Conservation (phyloP, 2,113 vertebrate species). For the Myrmecophaga tridactyla region DNA sequence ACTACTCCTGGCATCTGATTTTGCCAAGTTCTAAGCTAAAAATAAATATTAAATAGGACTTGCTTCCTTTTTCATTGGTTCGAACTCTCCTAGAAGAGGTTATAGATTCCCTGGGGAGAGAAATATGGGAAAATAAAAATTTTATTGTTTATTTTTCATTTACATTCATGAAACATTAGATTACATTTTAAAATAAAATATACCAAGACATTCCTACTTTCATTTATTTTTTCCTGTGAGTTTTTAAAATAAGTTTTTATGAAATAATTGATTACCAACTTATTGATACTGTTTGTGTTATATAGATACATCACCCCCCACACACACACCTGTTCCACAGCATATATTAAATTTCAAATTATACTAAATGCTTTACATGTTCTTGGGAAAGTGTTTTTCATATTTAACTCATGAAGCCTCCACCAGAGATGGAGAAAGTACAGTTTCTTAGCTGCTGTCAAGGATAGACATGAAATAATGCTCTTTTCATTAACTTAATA, state of each 20-base stretch:
- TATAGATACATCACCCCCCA: not conserved
- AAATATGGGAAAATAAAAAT: not conserved
- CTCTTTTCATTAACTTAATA: not conserved
- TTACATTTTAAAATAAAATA: conserved; percentile 34
- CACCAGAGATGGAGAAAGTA: not conserved
- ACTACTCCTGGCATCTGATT: conserved; percentile 50
- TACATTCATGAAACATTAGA: conserved; percentile 18
- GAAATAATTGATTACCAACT: not conserved
- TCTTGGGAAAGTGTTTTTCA: not conserved
- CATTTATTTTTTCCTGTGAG: not conserved
- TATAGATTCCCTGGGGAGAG: not conserved
- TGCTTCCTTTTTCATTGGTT: conserved; percentile 31
- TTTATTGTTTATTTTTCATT: conserved; percentile 19
- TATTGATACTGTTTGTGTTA: not conserved
- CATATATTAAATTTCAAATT: not conserved
- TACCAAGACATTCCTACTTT: not conserved
- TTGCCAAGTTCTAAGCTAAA: conserved; percentile 61
- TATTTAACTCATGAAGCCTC: not conserved
- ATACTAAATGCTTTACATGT: not conserved
- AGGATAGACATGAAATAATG: not conserved
- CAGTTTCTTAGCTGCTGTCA: not conserved
- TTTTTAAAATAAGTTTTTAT: not conserved
- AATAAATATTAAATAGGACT: conserved; percentile 53
- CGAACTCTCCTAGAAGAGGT: not conserved
- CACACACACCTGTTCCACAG: not conserved